Percentiles rank a stretch among this genome's conserved stretches.
Conservation (phyloP, 2,113 vertebrate species). For the Ariopsis seemanni region DNA sequence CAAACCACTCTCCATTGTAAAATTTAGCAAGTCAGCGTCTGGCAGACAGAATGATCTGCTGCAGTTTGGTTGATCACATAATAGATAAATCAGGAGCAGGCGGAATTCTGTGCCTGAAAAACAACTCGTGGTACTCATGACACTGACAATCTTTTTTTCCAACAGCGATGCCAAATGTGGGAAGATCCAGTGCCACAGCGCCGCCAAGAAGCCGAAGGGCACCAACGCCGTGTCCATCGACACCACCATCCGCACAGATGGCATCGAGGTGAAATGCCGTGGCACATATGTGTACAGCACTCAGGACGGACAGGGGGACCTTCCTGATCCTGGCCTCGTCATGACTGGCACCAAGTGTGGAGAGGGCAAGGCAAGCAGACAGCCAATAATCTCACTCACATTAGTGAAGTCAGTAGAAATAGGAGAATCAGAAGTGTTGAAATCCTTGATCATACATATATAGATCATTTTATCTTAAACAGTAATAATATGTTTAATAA, state of each 20-base stretch:
- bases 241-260: constrained; percentile 78
- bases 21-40: constrained; percentile 3
- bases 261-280: constrained; percentile 81
- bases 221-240: constrained; percentile 83
- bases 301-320: constrained; percentile 81
- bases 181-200: constrained; percentile 92
- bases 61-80: neutral
- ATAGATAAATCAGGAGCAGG: neutral
- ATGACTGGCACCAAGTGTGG: constrained; percentile 90
- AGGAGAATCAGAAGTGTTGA: neutral
- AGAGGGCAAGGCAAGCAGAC: constrained; percentile 81
- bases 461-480: too few species aligned
- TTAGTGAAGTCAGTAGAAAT: neutral
- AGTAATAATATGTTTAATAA: neutral
- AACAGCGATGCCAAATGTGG: constrained; percentile 90
- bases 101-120: neutral
- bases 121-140: neutral
- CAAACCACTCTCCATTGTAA: neutral
- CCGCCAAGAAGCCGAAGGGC: constrained; percentile 80
- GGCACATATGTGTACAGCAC: constrained; percentile 82
- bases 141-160: neutral
- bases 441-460: neutral
- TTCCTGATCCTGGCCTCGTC: constrained; percentile 84
- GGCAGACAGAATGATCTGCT: constrained; percentile 12
- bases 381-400: neutral